Base-by-base conservation (phyloP, 2,888 invertebrate genomes). In the Allophyes oxyacanthae region DNA sequence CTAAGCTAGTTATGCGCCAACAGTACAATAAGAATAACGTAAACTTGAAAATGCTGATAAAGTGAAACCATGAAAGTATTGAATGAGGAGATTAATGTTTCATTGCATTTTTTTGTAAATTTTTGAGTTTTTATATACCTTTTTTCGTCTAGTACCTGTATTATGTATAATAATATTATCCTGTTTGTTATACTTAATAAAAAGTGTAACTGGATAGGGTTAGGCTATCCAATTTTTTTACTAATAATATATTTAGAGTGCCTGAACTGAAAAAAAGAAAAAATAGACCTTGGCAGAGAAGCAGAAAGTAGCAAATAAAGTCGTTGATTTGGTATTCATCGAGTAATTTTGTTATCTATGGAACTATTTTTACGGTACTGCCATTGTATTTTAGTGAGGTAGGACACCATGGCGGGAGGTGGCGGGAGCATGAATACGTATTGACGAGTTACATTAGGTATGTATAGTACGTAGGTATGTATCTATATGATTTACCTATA, bases 371-470 rank as follows among this genome's bases (percentile, higher is more conserved):
- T 56, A 45, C 15, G 25, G 15, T 15, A 28, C 2, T 30, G n/a
- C n/a, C n/a, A 43, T 50, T 52, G 46, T 43, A 7, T 59, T 55
- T 59, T 44, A 53, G 34, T 53, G 48, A 48, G 33, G 32, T 25
- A 43, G 14, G 50, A 28, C 28, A 36, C 28, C 30, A 30, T 30
- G 20, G 8, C 15, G 13, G 9, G 6, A 41, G 42, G 44, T 36
- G 33, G 26, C 20, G 40, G 57, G 44, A 61, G 52, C 56, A 61
- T 9, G 8, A 8, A 28, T 28, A 28, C 8, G 7, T 54, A 48
- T 60, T 54, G 61, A 61, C 37, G 44, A 53, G 49, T 51, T 54
- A 28, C 7, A 13, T 38, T 43, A 20, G 2, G 4, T 3, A 20
- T 20, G 20, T 38, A 11, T 30, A 30, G 25, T 38, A 32, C 20